phyloP scores from a whole-genome alignment of 2,888 invertebrate genomes.

The Smittia sp. region DNA sequence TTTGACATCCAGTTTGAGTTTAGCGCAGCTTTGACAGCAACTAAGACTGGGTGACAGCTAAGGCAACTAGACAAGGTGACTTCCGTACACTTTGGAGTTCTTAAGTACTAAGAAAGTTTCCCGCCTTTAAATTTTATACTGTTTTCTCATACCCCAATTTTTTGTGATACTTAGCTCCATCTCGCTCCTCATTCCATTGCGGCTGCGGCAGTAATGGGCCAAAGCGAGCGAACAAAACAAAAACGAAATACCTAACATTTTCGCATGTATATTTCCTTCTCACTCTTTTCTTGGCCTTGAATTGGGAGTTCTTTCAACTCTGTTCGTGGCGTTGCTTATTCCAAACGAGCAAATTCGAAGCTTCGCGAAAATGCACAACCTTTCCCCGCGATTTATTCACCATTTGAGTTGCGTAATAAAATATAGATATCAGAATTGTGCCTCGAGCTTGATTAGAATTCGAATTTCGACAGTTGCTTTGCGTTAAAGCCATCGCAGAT shows the following conservation, averaged over 20 bases:
- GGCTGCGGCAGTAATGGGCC: neutral
- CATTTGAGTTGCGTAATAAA: slow-evolving; percentile 2
- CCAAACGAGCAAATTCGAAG: neutral
- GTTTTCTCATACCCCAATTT: neutral
- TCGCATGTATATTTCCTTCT: slow-evolving; percentile 24
- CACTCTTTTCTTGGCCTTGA: slow-evolving; percentile 34
- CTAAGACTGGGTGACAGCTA: too few species aligned
- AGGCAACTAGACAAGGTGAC: too few species aligned
- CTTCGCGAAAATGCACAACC: neutral
- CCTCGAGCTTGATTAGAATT: neutral
- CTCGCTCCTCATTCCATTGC: neutral
- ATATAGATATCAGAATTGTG: too few species aligned
- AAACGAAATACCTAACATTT: slow-evolving; percentile 12
- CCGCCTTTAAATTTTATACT: too few species aligned
- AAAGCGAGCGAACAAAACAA: slow-evolving; percentile 8
- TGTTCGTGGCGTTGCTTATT: slow-evolving; percentile 4
- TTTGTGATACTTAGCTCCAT: neutral
- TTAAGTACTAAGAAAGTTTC: too few species aligned
- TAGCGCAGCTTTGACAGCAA: too few species aligned
- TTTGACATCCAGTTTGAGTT: too few species aligned
- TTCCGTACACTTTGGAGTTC: too few species aligned
- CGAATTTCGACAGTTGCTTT: neutral
- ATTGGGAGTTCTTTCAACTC: slow-evolving; percentile 37
- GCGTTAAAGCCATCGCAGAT: neutral
- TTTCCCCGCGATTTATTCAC: neutral